Percentiles rank a stretch among this genome's conserved stretches.
Conservation (phyloP, 2,113 vertebrate species). For the Isichthys henryi region DNA sequence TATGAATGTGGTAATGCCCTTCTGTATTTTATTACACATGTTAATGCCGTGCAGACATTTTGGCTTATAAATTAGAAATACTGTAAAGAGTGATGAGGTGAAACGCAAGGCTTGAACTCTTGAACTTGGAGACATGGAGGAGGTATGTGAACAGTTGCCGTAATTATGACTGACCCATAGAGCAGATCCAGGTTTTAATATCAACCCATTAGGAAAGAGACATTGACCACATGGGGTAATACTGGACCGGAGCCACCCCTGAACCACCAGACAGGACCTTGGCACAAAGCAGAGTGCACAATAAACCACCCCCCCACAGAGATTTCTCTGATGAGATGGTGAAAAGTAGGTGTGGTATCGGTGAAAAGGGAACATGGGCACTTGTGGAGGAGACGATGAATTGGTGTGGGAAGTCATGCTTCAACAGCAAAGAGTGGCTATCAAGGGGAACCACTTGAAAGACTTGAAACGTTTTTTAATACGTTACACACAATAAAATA, state of each 20-base stretch:
- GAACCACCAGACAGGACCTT: slow-evolving; percentile 33
- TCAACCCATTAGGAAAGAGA: slow-evolving; percentile 40
- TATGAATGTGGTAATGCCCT: not conserved
- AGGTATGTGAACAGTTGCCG: slow-evolving; percentile 14
- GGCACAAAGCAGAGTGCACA: slow-evolving; percentile 24
- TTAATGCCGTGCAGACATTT: not conserved
- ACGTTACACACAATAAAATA: not conserved
- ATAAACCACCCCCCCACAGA: not conserved
- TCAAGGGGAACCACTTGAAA: slow-evolving; percentile 17
- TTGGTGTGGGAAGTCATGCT: not conserved
- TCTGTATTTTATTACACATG: not conserved
- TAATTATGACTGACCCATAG: not conserved
- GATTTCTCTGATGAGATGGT: slow-evolving; percentile 35
- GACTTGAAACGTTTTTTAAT: not conserved
- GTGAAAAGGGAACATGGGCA: slow-evolving; percentile 26
- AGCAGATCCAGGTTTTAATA: slow-evolving; percentile 23
- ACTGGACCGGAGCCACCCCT: slow-evolving; percentile 21
- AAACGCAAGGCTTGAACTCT: slow-evolving; percentile 26
- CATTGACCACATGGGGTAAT: slow-evolving; percentile 34
- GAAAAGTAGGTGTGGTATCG: slow-evolving; percentile 43
- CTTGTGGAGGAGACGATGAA: not conserved
- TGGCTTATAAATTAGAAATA: not conserved
- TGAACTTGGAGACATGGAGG: slow-evolving; percentile 35
- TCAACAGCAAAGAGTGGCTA: slow-evolving; percentile 4
- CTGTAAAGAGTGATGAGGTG: not conserved